Conservation (phyloP, 2,888 invertebrate species). For the Volucella bombylans region DNA sequence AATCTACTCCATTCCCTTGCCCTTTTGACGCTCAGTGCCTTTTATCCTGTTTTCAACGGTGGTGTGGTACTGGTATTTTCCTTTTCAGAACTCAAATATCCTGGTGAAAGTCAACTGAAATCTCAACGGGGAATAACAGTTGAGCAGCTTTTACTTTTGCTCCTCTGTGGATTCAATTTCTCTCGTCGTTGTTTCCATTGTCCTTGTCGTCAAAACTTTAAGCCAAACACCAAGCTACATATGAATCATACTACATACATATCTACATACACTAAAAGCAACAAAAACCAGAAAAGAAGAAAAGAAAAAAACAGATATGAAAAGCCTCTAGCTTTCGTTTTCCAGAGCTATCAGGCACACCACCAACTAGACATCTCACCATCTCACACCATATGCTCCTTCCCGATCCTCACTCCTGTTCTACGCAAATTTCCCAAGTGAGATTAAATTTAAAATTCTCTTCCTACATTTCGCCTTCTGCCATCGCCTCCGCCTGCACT, state of each 20-base stretch:
- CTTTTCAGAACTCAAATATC: constrained; percentile 48
- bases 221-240: constrained; percentile 22
- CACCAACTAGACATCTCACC: not conserved
- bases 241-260: too few relatives aligned
- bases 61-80: not conserved
- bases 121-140: constrained; percentile 62
- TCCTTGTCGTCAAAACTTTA: constrained; percentile 49
- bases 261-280: not conserved
- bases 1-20: not conserved
- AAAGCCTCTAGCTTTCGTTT: constrained; percentile 48
- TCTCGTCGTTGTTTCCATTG: constrained; percentile 37
- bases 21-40: not conserved
- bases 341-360: not conserved
- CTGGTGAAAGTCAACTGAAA: constrained; percentile 56
- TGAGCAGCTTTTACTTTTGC: constrained; percentile 50
- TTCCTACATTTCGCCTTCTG: constrained; percentile 1
- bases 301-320: constrained; percentile 39
- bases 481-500: not conserved
- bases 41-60: not conserved
- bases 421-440: constrained; percentile 66
- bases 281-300: not conserved
- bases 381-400: not conserved
- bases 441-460: constrained; percentile 61
- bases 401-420: constrained; percentile 8
- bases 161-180: constrained; percentile 46